Evolutionary conservation across 2,888 invertebrate species (phyloP), one percentile per base, ranked within the genome.

Genomic region (Acleris holmiana): DNA sequence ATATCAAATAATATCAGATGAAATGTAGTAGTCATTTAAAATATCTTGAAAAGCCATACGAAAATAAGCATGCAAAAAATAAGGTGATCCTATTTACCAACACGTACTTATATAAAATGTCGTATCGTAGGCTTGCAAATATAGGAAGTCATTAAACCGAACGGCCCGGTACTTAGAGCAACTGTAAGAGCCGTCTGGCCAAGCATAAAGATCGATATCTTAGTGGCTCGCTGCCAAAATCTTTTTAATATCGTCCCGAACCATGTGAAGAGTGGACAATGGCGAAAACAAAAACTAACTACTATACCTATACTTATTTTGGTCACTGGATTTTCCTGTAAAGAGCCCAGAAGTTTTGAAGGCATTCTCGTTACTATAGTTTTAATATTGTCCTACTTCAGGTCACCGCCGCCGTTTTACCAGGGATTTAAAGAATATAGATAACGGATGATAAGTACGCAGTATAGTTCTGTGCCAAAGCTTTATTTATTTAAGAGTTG

Each of bases 201-300:
- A 82, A 86, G 88, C 90, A 89, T 90, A 86, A 90, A 91, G 91
- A 91, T 92, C 91, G 88, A 91, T 91, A 92, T 91, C 91, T 83
- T 71, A 77, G 82, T 92, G 92, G 91, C 91, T 76, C 82, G 78
- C 76, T 88, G 91, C 92, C 92, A 92, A 90, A 87, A 91, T 90
- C 90, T 91, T 91, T 91, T 91, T 91, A 91, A 91, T 91, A 92
- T 90, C 89, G 81, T 85, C 86, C 82, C 83, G 84, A 83, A 87
- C 84, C 81, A 83, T 84, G 83, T 85, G 85, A 86, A 84, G 86
- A 90, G 88, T 86, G 87, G 88, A 88, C 87, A 85, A 79, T 77
- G 77, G 79, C 82, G 87, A 91, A 91, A 91, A 91, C 89, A 91
- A 90, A 90, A 88, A 87, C 35, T 53, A 90, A 89, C 87, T 89